These are phyloP conservation scores for Pogonus chalceus DNA, from an alignment of 1,140 invertebrate species.

Conservation along the genomic window DNA sequence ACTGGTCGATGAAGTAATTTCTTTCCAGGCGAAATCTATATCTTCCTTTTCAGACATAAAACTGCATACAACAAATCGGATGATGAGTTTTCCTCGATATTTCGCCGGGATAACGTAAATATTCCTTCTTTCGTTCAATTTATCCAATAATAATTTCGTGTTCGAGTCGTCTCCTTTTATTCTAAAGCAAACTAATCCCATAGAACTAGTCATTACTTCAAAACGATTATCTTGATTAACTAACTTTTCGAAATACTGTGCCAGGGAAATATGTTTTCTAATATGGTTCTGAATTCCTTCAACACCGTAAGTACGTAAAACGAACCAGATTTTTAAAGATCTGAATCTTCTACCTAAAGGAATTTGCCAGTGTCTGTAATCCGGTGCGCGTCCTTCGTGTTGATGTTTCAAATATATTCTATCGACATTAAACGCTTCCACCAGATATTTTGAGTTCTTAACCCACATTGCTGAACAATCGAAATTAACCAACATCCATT, in stretches of 20 bases:
- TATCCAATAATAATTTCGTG: slow-evolving; percentile 65
- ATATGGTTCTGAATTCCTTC: slow-evolving; percentile 73
- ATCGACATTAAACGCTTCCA: slow-evolving; percentile 86
- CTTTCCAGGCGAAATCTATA: slow-evolving; percentile 72
- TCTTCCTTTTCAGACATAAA: slow-evolving; percentile 57
- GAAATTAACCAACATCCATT: slow-evolving; percentile 89
- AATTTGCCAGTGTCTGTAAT: slow-evolving; percentile 94
- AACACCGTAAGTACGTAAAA: slow-evolving; percentile 73
- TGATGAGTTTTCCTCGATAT: slow-evolving; percentile 54
- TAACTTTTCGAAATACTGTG: slow-evolving; percentile 65
- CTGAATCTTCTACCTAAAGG: slow-evolving; percentile 83
- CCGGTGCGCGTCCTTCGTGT: slow-evolving; percentile 60
- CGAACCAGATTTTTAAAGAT: slow-evolving; percentile 92
- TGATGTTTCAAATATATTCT: slow-evolving; percentile 76
- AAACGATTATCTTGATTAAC: slow-evolving; percentile 64
- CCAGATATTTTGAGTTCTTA: slow-evolving; percentile 67
- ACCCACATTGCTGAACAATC: slow-evolving; percentile 88
- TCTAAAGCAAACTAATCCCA: slow-evolving; percentile 85
- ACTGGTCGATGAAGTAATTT: slow-evolving; percentile 52
- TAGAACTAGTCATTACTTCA: slow-evolving; percentile 42
- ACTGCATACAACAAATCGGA: slow-evolving; percentile 78
- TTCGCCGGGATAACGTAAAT: slow-evolving; percentile 77
- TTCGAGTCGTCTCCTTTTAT: slow-evolving; percentile 64
- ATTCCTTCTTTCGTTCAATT: slow-evolving; percentile 64
- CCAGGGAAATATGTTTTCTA: slow-evolving; percentile 62